Evolutionary conservation across 2,888 invertebrate species (phyloP).

Genomic region (Galerucella calmariensis): DNA sequence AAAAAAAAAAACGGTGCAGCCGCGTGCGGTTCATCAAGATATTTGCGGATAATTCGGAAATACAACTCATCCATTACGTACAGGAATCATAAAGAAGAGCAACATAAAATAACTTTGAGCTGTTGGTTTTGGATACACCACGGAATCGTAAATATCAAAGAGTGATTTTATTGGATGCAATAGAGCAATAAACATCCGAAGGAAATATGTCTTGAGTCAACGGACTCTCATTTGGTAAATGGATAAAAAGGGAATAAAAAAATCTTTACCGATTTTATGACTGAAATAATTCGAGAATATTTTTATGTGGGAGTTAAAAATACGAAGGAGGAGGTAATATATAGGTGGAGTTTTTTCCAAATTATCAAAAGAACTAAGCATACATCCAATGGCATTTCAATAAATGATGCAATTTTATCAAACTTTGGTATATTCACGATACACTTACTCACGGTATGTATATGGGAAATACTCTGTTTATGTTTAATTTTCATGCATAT

Average conservation of each 20-base stretch:
- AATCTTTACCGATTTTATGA: not conserved
- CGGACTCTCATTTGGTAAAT: conserved; percentile 7
- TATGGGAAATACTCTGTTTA: too few relatives aligned
- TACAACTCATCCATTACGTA: conserved; percentile 19
- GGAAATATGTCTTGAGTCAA: conserved; percentile 19
- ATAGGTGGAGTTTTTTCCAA: too few relatives aligned
- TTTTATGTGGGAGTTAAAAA: not conserved
- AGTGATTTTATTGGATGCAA: conserved; percentile 33
- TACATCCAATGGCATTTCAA: too few relatives aligned
- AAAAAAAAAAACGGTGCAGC: not conserved
- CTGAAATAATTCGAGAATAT: not conserved
- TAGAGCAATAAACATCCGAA: conserved; percentile 26
- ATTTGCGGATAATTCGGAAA: conserved; percentile 20
- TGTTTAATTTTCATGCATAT: too few relatives aligned
- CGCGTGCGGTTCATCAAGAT: not conserved
- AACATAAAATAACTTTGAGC: conserved; percentile 24
- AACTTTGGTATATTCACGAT: too few relatives aligned
- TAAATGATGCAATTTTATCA: too few relatives aligned
- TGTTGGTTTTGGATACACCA: conserved; percentile 18
- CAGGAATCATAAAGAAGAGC: conserved; percentile 11
- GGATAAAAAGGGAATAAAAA: conserved; percentile 15
- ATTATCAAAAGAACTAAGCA: too few relatives aligned
- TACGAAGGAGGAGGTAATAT: too few relatives aligned
- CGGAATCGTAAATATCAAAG: conserved; percentile 32
- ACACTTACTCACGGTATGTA: too few relatives aligned